Conservation (phyloP, 2,113 vertebrate genomes). For the Equus quagga region DNA sequence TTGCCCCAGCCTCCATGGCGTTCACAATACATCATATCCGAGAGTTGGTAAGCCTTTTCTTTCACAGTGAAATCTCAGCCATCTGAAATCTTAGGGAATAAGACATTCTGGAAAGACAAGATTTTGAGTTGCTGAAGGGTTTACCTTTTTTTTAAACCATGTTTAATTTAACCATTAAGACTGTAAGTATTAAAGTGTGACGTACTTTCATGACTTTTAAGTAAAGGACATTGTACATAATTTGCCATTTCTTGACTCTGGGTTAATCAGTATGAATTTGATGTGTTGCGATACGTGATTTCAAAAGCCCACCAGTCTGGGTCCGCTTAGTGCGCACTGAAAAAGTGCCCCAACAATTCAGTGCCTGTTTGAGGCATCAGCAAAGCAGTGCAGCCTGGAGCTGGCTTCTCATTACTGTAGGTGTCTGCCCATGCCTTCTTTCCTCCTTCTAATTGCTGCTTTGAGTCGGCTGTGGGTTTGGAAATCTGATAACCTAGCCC, state of each 20-base stretch:
- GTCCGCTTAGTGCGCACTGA: neutral
- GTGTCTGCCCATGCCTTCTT: neutral
- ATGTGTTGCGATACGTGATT: neutral
- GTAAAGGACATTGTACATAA: neutral
- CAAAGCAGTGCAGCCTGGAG: neutral
- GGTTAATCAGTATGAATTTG: neutral
- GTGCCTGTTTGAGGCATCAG: neutral
- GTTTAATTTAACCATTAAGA: neutral
- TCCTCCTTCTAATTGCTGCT: neutral
- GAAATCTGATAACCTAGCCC: neutral
- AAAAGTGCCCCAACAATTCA: neutral
- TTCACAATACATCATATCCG: conserved; percentile 97
- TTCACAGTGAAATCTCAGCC: neutral
- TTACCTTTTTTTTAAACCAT: neutral
- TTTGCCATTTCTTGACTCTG: neutral
- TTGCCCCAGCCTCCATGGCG: conserved; percentile 92
- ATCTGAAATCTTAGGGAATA: neutral
- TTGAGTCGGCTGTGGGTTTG: neutral
- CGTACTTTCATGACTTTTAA: neutral
- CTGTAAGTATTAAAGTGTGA: neutral
- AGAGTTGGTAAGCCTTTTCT: conserved; percentile 91
- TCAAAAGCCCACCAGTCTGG: neutral
- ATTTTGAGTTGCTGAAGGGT: neutral
- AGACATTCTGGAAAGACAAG: neutral
- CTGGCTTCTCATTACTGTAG: neutral